A percentile compares a stretch with the other conserved stretches of the same genome.
These are phyloP conservation scores for Platerodrilus igneus DNA, from an alignment of 2,888 invertebrate species.

Conservation along the genomic window DNA sequence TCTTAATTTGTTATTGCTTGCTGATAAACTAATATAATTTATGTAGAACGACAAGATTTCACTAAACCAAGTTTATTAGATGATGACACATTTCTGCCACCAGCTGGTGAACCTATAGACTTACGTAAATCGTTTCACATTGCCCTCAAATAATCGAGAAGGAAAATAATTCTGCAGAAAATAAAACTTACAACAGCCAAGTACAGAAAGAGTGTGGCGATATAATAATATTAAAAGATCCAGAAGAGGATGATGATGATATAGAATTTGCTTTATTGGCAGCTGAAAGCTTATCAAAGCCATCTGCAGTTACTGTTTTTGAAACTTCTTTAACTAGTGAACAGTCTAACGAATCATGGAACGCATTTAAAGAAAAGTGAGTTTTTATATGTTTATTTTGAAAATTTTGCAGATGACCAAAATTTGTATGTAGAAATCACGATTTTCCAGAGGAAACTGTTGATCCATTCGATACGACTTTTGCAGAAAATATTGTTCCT, in stretches of 20 bases:
- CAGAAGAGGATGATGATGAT: slow-evolving; percentile 58
- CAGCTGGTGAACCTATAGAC: slow-evolving; percentile 66
- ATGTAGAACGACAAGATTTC: too few relatives aligned
- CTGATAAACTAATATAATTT: neutral
- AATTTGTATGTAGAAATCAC: neutral
- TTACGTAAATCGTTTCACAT: slow-evolving; percentile 58
- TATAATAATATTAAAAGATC: slow-evolving; percentile 32
- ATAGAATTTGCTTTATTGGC: slow-evolving; percentile 76
- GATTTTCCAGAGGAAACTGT: slow-evolving; percentile 33
- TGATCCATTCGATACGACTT: slow-evolving; percentile 84
- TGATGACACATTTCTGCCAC: slow-evolving; percentile 62
- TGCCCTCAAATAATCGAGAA: too few relatives aligned
- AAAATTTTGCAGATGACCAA: neutral
- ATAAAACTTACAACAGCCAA: slow-evolving; percentile 31
- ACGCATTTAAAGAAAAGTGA: slow-evolving; percentile 59
- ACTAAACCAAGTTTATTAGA: slow-evolving; percentile 64
- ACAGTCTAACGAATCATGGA: slow-evolving; percentile 57
- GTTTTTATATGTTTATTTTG: slow-evolving; percentile 14
- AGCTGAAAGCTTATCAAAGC: slow-evolving; percentile 66
- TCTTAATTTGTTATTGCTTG: neutral
- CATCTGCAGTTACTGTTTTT: slow-evolving; percentile 47
- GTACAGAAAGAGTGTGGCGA: slow-evolving; percentile 51
- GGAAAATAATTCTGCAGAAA: too few relatives aligned
- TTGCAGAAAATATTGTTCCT: slow-evolving; percentile 71
- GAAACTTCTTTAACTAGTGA: slow-evolving; percentile 48